Percentiles rank a stretch among this genome's conserved stretches.
phyloP scores from a whole-genome alignment of 2,888 invertebrate genomes.

The Lissonota sp. region DNA sequence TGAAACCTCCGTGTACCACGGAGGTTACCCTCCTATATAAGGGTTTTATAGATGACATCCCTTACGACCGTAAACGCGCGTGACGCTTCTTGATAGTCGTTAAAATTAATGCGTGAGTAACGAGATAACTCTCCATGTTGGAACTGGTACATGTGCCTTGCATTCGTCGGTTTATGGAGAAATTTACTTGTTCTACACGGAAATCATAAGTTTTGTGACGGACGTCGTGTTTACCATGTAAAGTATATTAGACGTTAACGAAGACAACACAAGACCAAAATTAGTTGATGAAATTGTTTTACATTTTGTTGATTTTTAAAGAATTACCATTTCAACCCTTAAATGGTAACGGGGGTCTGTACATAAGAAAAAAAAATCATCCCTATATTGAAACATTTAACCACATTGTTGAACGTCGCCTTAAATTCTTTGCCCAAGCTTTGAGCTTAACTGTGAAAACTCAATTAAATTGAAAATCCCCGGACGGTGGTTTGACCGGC shows the following conservation, averaged over 20 bases:
- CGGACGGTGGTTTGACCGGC: constrained; percentile 7
- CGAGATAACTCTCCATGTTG: constrained; percentile 30
- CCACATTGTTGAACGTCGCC: constrained; percentile 32
- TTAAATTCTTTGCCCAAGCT: constrained; percentile 8
- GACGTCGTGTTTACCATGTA: not conserved
- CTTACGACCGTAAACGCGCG: constrained; percentile 65
- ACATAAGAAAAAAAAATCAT: constrained; percentile 7
- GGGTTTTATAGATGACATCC: constrained; percentile 64
- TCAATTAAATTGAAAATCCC: constrained; percentile 61
- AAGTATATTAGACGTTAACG: not conserved
- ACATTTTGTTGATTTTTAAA: not conserved
- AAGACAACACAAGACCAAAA: not conserved
- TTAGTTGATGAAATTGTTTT: not conserved
- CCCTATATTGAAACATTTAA: not conserved
- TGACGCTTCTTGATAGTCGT: constrained; percentile 61
- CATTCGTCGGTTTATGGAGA: constrained; percentile 3
- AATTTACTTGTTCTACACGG: constrained; percentile 36
- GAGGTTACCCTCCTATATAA: constrained; percentile 21
- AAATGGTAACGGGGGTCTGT: too few relatives aligned
- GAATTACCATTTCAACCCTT: not conserved
- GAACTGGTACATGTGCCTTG: constrained; percentile 6
- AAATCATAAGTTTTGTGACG: constrained; percentile 8
- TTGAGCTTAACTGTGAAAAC: constrained; percentile 45
- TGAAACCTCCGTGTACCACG: constrained; percentile 56
- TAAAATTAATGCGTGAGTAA: constrained; percentile 65